Conservation (phyloP, 2,797 vertebrate genomes). For the Mormyrus hasselquistii region DNA sequence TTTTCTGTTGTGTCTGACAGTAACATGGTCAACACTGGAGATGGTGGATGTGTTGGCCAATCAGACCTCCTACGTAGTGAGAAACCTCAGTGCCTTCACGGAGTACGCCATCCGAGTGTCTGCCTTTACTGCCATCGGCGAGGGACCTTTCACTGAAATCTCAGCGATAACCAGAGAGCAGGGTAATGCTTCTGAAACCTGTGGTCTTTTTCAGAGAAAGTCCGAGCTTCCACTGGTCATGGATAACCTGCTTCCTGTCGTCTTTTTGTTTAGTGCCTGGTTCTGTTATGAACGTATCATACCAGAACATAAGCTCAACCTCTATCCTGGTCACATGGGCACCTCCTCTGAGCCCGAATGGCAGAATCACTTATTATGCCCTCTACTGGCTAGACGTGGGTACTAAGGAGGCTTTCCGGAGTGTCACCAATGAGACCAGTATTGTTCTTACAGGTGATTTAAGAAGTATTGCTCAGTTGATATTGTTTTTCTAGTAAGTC, state of each 20-base stretch:
- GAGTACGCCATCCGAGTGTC: constrained; percentile 82
- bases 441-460: constrained; percentile 78
- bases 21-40: background rate
- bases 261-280: constrained; percentile 73
- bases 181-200: constrained; percentile 56
- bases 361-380: constrained; percentile 85
- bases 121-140: constrained; percentile 83
- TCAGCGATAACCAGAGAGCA: constrained; percentile 77
- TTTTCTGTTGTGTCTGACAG: background rate
- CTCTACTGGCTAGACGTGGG: constrained; percentile 75
- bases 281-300: constrained; percentile 78
- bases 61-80: constrained; percentile 78
- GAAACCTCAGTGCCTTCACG: constrained; percentile 78
- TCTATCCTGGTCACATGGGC: constrained; percentile 81
- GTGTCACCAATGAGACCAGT: constrained; percentile 62
- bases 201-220: background rate
- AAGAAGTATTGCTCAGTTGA: background rate
- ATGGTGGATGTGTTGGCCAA: constrained; percentile 50
- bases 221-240: background rate
- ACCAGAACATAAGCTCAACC: constrained; percentile 88
- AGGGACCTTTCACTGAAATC: constrained; percentile 74
- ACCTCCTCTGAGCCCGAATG: constrained; percentile 82
- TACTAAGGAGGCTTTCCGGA: constrained; percentile 59
- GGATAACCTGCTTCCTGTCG: constrained; percentile 31
- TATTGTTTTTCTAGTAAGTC: background rate